Percentiles rank a stretch among this genome's conserved stretches.
These are phyloP conservation scores for Rhea pennata DNA, from an alignment of 2,113 vertebrate species.

Conservation along the genomic window DNA sequence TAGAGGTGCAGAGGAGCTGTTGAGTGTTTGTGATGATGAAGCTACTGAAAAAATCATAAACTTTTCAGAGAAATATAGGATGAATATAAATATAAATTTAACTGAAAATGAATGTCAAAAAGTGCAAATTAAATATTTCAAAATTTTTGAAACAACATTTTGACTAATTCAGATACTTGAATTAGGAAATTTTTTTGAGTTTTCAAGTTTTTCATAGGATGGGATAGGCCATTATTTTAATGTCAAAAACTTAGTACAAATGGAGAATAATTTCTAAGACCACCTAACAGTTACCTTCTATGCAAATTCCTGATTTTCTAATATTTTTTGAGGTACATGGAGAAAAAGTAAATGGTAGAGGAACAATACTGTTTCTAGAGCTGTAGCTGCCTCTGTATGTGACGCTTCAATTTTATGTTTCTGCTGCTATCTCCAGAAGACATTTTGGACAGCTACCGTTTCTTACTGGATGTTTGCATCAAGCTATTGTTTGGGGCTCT, in stretches of 20 bases:
- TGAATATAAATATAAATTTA: neutral
- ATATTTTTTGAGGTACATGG: neutral
- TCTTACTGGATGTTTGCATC: neutral
- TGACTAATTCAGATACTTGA: neutral
- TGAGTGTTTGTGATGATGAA: neutral
- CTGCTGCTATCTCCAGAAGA: neutral
- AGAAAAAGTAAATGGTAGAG: neutral
- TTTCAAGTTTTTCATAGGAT: neutral
- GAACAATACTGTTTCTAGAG: neutral
- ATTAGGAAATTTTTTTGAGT: neutral
- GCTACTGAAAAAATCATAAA: neutral
- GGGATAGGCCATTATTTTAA: neutral
- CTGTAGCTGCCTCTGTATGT: neutral
- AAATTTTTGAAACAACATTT: neutral
- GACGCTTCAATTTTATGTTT: neutral
- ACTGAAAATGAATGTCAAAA: neutral
- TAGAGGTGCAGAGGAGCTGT: neutral
- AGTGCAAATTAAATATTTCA: neutral
- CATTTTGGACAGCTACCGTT: neutral
- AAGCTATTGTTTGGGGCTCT: neutral
- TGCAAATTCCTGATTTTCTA: neutral
- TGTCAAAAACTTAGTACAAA: neutral
- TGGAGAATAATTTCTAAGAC: neutral
- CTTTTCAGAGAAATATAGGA: neutral
- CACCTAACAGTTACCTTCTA: neutral